Evolutionary conservation across 2,113 vertebrate genomes (phyloP).

Genomic region (Scomber colias): DNA sequence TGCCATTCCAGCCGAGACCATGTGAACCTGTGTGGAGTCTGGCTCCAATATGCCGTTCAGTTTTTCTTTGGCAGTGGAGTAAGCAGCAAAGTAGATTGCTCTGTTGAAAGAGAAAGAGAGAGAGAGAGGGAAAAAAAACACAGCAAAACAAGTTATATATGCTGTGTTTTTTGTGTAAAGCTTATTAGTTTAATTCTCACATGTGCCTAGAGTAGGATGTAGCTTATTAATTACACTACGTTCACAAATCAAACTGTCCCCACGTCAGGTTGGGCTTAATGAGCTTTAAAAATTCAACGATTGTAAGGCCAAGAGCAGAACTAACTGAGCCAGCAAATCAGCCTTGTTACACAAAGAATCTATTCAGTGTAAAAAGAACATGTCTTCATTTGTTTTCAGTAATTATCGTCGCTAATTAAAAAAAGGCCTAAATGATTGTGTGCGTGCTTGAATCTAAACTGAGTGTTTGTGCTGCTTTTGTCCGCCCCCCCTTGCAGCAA

Average conservation of each 20-base stretch:
- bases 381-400: not conserved
- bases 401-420: conserved; percentile 28
- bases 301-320: conserved; percentile 14
- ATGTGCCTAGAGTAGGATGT: not conserved
- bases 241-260: conserved; percentile 20
- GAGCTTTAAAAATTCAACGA: conserved; percentile 36
- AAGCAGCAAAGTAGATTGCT: conserved; percentile 98
- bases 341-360: too few species aligned
- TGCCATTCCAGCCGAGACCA: conserved; percentile 96
- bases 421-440: not conserved
- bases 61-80: conserved; percentile 95
- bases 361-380: not conserved
- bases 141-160: not conserved
- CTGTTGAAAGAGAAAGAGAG: conserved; percentile 72
- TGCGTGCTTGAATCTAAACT: not conserved
- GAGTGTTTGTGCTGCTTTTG: not conserved
- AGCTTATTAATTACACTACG: conserved; percentile 35
- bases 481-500: not conserved
- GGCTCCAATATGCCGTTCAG: conserved; percentile 91
- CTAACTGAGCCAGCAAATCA: not conserved
- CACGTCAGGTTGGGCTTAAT: conserved; percentile 30
- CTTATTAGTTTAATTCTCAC: conserved; percentile 20
- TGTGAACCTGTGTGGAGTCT: conserved; percentile 96
- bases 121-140: not conserved
- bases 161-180: conserved; percentile 11